Evolutionary conservation across 1,140 invertebrate species (phyloP).

Genomic region (Nasonia giraulti): DNA sequence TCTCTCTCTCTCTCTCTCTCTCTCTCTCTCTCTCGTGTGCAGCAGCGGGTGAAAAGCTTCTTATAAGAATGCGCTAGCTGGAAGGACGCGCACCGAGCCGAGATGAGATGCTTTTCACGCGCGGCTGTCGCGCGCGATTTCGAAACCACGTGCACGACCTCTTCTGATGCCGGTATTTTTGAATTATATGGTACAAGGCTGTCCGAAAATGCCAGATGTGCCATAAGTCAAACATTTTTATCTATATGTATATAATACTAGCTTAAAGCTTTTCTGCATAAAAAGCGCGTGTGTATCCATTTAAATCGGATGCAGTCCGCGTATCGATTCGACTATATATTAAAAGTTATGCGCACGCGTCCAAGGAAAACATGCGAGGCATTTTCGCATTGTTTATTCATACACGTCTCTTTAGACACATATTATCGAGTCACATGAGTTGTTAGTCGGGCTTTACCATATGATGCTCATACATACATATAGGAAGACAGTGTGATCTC

Average conservation of each 20-base stretch:
- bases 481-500: not conserved
- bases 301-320: no score
- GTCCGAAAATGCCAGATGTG: not conserved
- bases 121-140: no score
- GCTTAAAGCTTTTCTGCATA: no score
- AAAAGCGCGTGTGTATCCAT: no score
- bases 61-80: no score
- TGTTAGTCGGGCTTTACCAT: not conserved
- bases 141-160: no score
- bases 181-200: not conserved
- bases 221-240: not conserved
- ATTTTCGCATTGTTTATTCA: conserved; percentile 8
- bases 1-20: no score
- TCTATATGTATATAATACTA: not conserved
- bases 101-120: no score
- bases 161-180: not conserved
- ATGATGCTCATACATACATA: not conserved
- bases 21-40: no score
- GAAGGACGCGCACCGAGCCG: no score
- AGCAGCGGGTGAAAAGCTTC: no score
- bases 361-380: not conserved
- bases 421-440: not conserved
- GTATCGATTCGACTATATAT: not conserved
- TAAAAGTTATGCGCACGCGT: not conserved
- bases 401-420: not conserved